A percentile compares a stretch with the other conserved stretches of the same genome.
Evolutionary conservation across 1,140 invertebrate species (phyloP).

Genomic region (Marisa cornuarietis): DNA sequence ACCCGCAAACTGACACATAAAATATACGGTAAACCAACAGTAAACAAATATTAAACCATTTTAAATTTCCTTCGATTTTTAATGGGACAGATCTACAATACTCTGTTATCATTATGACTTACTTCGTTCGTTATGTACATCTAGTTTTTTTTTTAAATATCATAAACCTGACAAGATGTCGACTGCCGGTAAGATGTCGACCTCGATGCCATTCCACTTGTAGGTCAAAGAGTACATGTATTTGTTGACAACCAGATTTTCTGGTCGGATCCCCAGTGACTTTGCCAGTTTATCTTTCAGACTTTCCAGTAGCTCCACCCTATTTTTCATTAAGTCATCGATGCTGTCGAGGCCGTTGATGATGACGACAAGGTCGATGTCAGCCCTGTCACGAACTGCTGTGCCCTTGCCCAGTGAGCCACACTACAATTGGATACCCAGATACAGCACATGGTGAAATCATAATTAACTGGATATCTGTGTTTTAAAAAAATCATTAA

Average conservation of each 20-base stretch:
- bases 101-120: no score
- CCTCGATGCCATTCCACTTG: slow-evolving; percentile 3
- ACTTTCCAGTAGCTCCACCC: not conserved
- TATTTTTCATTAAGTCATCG: not conserved
- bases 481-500: no score
- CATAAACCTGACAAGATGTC: not conserved
- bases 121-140: no score
- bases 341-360: not conserved
- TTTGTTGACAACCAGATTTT: not conserved
- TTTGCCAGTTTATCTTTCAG: not conserved
- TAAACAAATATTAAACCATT: no score
- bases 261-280: not conserved
- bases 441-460: no score
- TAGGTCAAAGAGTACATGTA: not conserved
- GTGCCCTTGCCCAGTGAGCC: slow-evolving; percentile 18
- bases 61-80: no score
- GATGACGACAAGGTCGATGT: slow-evolving; percentile 23
- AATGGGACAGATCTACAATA: no score
- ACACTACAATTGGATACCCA: not conserved
- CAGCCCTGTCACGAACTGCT: slow-evolving; percentile 2
- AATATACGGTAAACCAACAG: no score
- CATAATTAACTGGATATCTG: no score
- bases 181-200: slow-evolving; percentile 12
- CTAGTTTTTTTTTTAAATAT: no score
- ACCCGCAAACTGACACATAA: no score